Percentiles rank a stretch among this genome's conserved stretches.
These are phyloP conservation scores for Accipiter cooperii DNA, from an alignment of 2,113 vertebrate species.

Conservation along the genomic window DNA sequence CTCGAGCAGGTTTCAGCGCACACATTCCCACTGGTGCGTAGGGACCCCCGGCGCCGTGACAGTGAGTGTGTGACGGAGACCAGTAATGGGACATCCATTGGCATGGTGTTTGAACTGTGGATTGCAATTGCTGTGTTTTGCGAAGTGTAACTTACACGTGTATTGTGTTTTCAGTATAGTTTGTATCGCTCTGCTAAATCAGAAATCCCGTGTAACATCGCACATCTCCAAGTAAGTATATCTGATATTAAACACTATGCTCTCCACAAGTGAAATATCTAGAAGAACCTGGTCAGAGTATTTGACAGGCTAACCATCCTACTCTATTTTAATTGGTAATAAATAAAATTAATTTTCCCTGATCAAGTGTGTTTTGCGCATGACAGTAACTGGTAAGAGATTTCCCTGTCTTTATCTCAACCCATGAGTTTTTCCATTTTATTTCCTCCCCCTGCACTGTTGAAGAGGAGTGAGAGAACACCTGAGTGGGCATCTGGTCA, in stretches of 20 bases:
- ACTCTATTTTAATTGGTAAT: not conserved
- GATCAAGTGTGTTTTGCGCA: not conserved
- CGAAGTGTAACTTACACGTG: not conserved
- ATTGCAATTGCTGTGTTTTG: not conserved
- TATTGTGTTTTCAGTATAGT: not conserved
- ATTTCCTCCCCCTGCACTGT: not conserved
- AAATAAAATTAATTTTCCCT: not conserved
- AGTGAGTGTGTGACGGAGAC: not conserved
- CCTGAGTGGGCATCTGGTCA: not conserved
- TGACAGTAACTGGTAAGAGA: not conserved
- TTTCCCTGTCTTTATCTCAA: not conserved
- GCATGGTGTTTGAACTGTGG: not conserved
- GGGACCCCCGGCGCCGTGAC: fast-evolving
- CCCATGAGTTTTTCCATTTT: not conserved
- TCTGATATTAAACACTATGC: not conserved
- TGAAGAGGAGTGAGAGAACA: not conserved
- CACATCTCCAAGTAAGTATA: not conserved
- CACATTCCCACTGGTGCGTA: fast-evolving
- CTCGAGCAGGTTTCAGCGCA: not conserved
- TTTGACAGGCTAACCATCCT: not conserved
- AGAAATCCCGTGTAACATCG: not conserved
- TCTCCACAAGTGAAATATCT: not conserved
- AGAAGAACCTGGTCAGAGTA: not conserved
- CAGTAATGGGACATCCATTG: not conserved
- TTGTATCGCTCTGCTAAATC: not conserved